These are phyloP conservation scores for Philotrypesis tridentata DNA, from an alignment of 1,140 invertebrate genomes.

Conservation along the genomic window DNA sequence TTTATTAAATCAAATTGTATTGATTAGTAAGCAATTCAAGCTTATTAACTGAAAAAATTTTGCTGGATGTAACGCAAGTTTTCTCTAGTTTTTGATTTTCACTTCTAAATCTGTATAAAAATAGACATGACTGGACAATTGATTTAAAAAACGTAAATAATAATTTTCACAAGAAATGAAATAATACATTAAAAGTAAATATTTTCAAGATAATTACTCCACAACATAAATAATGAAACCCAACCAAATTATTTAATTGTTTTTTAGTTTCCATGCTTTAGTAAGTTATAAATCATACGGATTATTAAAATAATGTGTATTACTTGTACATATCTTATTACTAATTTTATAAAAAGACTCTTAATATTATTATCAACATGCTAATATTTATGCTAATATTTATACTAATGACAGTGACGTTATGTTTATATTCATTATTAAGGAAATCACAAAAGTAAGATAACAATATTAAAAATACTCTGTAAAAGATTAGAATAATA, in stretches of 20 bases:
- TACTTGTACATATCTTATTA: background rate
- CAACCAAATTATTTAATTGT: background rate
- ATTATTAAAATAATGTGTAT: background rate
- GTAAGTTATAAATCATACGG: background rate
- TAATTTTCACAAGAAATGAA: background rate
- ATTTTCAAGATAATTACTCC: background rate
- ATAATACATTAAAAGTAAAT: background rate
- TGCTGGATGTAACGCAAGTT: background rate
- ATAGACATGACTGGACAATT: background rate
- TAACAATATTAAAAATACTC: background rate
- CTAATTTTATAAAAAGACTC: too few relatives aligned
- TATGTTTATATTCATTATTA: background rate
- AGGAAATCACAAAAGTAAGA: background rate
- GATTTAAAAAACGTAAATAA: background rate
- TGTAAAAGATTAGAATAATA: background rate
- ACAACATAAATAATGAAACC: background rate
- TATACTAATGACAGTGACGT: background rate
- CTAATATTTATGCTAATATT: background rate
- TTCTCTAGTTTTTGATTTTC: background rate
- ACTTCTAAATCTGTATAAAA: background rate
- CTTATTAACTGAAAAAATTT: background rate
- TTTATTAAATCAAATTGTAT: background rate
- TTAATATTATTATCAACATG: slow-evolving; percentile 18
- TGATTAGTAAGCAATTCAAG: background rate
- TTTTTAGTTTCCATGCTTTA: background rate